phyloP scores from a whole-genome alignment of 1,140 invertebrate species.

The Rhyzopertha dominica region DNA sequence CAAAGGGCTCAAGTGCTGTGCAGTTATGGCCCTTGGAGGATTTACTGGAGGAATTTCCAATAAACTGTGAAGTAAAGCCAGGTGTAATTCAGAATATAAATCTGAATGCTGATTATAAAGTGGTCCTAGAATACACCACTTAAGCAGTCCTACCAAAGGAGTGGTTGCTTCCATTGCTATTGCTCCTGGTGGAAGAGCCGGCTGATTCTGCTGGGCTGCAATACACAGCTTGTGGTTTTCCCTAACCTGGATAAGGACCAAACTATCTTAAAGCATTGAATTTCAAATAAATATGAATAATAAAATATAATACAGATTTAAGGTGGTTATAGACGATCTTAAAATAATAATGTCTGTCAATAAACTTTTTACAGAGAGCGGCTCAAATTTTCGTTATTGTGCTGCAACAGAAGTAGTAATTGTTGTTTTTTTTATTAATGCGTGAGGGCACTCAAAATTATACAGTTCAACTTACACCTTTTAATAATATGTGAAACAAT shows the following conservation, averaged over 20 bases:
- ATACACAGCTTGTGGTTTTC: conserved; percentile 64
- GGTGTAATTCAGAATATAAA: conserved; percentile 58
- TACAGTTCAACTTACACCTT: too few species aligned
- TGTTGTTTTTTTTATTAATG: too few species aligned
- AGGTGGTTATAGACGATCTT: conserved; percentile 1
- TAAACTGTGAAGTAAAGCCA: conserved; percentile 59
- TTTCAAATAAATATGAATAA: conserved; percentile 19
- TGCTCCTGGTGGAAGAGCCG: conserved; percentile 65
- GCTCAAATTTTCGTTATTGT: too few species aligned
- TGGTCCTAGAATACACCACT: conserved; percentile 64
- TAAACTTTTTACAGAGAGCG: too few species aligned
- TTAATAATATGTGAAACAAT: too few species aligned
- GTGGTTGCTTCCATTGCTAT: conserved; percentile 78
- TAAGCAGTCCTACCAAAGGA: conserved; percentile 70
- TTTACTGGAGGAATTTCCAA: conserved; percentile 49
- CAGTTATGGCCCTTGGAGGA: conserved; percentile 53
- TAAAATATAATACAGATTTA: conserved; percentile 5
- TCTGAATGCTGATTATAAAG: conserved; percentile 49
- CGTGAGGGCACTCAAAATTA: too few species aligned
- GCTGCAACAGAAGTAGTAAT: too few species aligned
- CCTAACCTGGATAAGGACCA: conserved; percentile 48
- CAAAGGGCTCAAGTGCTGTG: conserved; percentile 54
- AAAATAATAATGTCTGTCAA: too few species aligned
- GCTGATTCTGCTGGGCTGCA: conserved; percentile 63
- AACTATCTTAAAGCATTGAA: not conserved